A percentile compares a stretch with the other conserved stretches of the same genome.
Evolutionary conservation across 2,888 invertebrate genomes (phyloP).

Genomic region (Spatulosminthurus flaviceps): DNA sequence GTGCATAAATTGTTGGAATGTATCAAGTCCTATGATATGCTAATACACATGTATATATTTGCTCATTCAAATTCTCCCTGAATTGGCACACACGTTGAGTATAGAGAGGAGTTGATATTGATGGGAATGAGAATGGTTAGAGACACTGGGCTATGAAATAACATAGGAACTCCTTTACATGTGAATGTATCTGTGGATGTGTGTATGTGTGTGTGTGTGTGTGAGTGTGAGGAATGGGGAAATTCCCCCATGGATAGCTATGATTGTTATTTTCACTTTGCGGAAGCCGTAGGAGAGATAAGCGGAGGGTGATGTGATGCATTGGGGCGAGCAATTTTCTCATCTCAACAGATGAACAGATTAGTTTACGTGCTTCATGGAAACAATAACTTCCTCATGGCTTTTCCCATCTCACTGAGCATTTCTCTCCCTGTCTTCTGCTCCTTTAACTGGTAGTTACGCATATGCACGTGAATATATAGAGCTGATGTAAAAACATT

Average conservation of each 20-base stretch:
- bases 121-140: too few relatives aligned
- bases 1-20: not conserved
- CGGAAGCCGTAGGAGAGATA: constrained; percentile 48
- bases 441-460: not conserved
- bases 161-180: not conserved
- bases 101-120: too few relatives aligned
- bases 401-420: constrained; percentile 36
- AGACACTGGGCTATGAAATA: too few relatives aligned
- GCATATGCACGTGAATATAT: not conserved
- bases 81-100: too few relatives aligned
- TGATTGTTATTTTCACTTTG: constrained; percentile 48
- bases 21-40: not conserved
- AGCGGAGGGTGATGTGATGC: constrained; percentile 44
- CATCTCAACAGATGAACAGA: constrained; percentile 48
- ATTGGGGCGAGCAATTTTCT: constrained; percentile 45
- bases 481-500: too few relatives aligned
- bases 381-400: constrained; percentile 46
- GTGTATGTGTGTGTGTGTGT: constrained; percentile 29
- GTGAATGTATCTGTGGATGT: not conserved
- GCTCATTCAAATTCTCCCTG: not conserved
- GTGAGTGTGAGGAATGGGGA: constrained; percentile 11
- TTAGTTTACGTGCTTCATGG: constrained; percentile 47
- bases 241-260: constrained; percentile 45
- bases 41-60: not conserved
- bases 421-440: constrained; percentile 10